These are phyloP conservation scores for Ips typographus DNA, from an alignment of 1,140 invertebrate genomes.

Conservation along the genomic window DNA sequence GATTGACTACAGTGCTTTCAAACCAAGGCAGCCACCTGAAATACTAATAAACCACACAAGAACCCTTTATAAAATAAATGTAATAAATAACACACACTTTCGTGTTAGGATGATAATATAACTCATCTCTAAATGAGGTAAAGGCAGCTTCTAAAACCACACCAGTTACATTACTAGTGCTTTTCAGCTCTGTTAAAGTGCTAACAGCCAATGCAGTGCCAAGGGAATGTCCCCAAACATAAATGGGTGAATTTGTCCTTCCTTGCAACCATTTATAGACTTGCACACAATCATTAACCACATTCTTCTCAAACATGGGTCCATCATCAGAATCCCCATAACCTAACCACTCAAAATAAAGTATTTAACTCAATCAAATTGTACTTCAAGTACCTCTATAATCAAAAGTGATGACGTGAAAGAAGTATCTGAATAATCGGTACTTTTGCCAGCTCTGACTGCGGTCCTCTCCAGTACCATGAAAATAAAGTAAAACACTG, in stretches of 20 bases:
- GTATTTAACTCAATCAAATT: constrained; percentile 2
- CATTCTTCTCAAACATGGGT: constrained; percentile 42
- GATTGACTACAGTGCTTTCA: constrained; percentile 64
- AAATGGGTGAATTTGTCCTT: constrained; percentile 42
- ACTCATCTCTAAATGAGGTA: constrained; percentile 46
- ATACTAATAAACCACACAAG: constrained; percentile 17
- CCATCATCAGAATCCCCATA: constrained; percentile 47
- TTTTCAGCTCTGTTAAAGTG: constrained; percentile 35
- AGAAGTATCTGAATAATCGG: constrained; percentile 41
- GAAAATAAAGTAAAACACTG: constrained; percentile 46
- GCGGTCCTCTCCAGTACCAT: constrained; percentile 46
- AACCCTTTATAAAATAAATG: not conserved
- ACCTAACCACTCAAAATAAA: constrained; percentile 35
- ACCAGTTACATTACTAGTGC: constrained; percentile 35
- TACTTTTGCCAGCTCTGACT: constrained; percentile 42
- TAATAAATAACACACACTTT: constrained; percentile 36
- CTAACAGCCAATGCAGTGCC: constrained; percentile 43
- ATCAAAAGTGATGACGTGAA: constrained; percentile 86
- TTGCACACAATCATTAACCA: constrained; percentile 45
- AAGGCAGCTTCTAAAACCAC: constrained; percentile 48
- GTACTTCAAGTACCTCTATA: constrained; percentile 69
- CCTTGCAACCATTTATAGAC: constrained; percentile 43
- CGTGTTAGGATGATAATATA: constrained; percentile 43
- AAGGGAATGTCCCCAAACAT: constrained; percentile 49
- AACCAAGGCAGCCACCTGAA: constrained; percentile 49